Base-by-base conservation (phyloP, 2,797 vertebrate genomes). In the Clamator glandarius region DNA sequence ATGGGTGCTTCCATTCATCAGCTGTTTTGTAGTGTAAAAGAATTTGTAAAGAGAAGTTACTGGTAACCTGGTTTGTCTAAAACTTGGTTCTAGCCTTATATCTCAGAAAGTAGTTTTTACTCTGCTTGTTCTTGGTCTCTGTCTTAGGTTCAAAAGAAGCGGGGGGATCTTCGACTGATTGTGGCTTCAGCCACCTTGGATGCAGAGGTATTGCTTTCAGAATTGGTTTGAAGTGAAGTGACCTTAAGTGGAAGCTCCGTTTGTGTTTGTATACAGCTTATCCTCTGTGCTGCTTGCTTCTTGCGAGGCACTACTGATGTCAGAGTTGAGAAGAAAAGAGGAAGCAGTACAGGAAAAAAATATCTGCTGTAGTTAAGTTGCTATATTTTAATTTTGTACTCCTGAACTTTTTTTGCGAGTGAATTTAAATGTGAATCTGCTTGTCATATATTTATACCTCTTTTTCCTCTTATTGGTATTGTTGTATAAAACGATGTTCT, bases 171-270 rank as follows among this genome's bases (percentile, higher is more conserved):
- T 91, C 98, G 99, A 41, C 89, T 99, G 95, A 99, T 99, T 44
- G 98, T 99, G 73, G 98, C 99, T 76, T 99, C 99, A 52, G 99
- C 99, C 66, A 99, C 99, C 25, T 97, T 99, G 96, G 99, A 99
- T 96, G 99, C 99, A 89, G 99, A 99, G 99, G 99, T 99, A 98
- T 92, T 84, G 67, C 58, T 76, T 50, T 6, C 36, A 44, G 25
- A 2, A 59, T 77, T 61, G 35, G 6, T 54, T 55, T 85, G 76
- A 64, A 64, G 54, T 77, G 26, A 52, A 31, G 16, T 50, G 59
- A 70, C 59, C 6, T 61, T 17, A n/a, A 11, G 29, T 85, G 84
- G 23, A 68, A 92, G 54, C 39, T 95, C 63, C 24, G 14, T 24
- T 84, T 96, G 12, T 79, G 1, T 76, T 83, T 51, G 11, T 73